A percentile compares a stretch with the other conserved stretches of the same genome.
Evolutionary conservation across 1,140 invertebrate genomes (phyloP).

Genomic region (Homalodisca vitripennis): DNA sequence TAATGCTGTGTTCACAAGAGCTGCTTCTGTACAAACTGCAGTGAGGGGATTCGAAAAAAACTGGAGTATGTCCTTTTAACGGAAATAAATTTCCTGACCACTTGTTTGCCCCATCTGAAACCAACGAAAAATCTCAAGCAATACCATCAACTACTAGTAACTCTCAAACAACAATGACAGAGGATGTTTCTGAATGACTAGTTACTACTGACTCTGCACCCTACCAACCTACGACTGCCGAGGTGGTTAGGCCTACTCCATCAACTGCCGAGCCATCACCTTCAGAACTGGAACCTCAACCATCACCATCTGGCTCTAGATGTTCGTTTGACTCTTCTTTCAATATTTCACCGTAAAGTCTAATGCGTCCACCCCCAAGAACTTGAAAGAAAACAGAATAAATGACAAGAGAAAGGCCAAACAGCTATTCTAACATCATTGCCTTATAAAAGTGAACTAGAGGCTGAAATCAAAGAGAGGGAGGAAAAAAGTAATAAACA

Average conservation of each 20-base stretch:
- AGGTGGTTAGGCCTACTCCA: not conserved
- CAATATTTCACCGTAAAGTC: not conserved
- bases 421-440: not conserved
- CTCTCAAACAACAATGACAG: not conserved
- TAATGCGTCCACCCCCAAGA: not conserved
- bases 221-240: not conserved
- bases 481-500: too few species aligned
- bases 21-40: too few species aligned
- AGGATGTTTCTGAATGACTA: not conserved
- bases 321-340: not conserved
- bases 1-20: too few species aligned
- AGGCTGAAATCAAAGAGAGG: too few species aligned
- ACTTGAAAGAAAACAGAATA: not conserved
- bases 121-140: not conserved
- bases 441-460: not conserved
- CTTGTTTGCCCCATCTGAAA: slow-evolving; percentile 3
- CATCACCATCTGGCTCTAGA: not conserved
- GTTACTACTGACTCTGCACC: not conserved
- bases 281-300: not conserved
- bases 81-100: slow-evolving; percentile 39
- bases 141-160: not conserved
- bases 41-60: slow-evolving; percentile 40
- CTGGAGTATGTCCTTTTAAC: slow-evolving; percentile 44
- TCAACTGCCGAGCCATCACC: not conserved
- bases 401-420: not conserved